Base-by-base conservation (phyloP, 2,113 vertebrate genomes). In the Dasyurus viverrinus region DNA sequence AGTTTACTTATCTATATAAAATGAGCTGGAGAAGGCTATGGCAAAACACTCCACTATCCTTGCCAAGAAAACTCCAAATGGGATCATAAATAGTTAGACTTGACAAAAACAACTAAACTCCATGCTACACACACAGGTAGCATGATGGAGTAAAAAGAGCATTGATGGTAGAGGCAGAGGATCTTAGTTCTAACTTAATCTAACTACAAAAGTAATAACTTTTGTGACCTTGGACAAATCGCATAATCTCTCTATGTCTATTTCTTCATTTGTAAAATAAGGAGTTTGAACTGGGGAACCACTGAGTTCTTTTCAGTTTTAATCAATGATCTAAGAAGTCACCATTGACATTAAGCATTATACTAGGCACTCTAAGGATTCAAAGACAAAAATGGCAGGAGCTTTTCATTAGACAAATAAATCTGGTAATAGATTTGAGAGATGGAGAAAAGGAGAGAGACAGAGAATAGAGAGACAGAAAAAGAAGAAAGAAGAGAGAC, bases 201-300 rank as follows among this genome's bases (percentile, higher is more conserved):
- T 94, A 23, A 16, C 1, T n/a, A 50, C 12, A 52, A 52, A 52
- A 52, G 50, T 52, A 36, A 42, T 0, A 22, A 25, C 0, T 8
- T 91, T 8, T 76, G 11, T 24, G 30, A 60, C 42, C 55, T 89
- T n/a, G 8, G 53, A 60, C 3, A 90, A 93, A 5, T 26, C 92
- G 42, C 3, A 55, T 92, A 2, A 25, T 22, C 24, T 89, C 11
- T 24, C 93, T 92, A 47, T 55, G 92, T 53, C 8, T 53, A 23
- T 89, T 93, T 91, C 42, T 48, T 94, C 2, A 27, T 89, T 54
- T 95, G 48, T 89, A 26, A 96, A 96, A 92, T 23, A 94, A 90
- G 60, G 23, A 52, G 50, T 0, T 54, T 36, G 53, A 68, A 14
- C 27, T 36, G 27, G 2, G 57, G 2, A 2, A 36, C 57, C 27